These are phyloP conservation scores for Mormyrus proboscirostris DNA, from an alignment of 2,797 vertebrate genomes.

Conservation along the genomic window DNA sequence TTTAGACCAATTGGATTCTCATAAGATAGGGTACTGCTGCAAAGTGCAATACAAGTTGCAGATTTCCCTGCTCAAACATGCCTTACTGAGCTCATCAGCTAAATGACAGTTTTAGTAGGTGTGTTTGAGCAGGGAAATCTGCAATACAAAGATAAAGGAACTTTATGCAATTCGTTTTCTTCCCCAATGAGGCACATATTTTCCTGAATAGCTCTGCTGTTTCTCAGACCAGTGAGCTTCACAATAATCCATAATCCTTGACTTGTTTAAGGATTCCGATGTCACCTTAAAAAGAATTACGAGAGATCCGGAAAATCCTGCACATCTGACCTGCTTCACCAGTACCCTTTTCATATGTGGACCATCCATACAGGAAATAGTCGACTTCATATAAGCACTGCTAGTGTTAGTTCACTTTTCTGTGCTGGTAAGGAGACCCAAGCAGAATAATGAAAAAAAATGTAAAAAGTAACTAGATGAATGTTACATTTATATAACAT, in stretches of 20 bases:
- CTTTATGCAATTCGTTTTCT: not conserved
- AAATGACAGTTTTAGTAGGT: not conserved
- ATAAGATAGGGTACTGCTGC: not conserved
- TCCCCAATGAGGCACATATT: not conserved
- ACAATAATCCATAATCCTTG: constrained; percentile 3
- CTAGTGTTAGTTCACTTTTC: not conserved
- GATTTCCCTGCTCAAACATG: not conserved
- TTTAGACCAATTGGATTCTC: not conserved
- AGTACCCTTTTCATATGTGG: not conserved
- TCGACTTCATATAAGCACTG: not conserved
- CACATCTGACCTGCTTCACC: not conserved
- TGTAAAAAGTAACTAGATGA: not conserved
- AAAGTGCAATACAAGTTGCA: not conserved
- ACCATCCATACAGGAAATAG: not conserved
- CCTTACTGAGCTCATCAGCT: not conserved
- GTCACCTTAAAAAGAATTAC: not conserved
- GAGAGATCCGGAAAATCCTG: not conserved
- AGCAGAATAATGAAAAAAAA: not conserved
- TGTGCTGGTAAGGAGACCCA: not conserved
- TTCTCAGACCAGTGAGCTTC: not conserved
- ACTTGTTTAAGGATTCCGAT: not conserved
- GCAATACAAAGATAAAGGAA: not conserved
- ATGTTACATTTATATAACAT: not conserved
- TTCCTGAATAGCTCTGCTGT: not conserved
- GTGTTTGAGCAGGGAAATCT: not conserved